phyloP scores from a whole-genome alignment of 2,797 vertebrate species.

The Choloepus didactylus region DNA sequence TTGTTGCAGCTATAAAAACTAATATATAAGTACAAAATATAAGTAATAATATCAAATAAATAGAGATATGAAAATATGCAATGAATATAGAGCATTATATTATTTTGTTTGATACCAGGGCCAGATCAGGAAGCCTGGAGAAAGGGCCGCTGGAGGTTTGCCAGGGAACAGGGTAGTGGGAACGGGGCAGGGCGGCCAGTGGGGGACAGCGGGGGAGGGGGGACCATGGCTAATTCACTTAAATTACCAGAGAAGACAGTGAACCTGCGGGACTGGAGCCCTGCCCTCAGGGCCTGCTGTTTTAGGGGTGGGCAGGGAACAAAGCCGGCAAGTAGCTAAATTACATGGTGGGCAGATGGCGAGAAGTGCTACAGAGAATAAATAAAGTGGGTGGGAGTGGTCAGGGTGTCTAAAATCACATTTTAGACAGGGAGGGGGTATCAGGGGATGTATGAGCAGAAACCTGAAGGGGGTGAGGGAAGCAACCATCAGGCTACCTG shows the following conservation, averaged over 20 bases:
- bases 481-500: background rate
- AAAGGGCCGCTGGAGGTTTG: background rate
- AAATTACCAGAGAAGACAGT: background rate
- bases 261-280: background rate
- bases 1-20: background rate
- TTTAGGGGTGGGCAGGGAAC: background rate
- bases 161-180: background rate
- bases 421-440: background rate
- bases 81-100: background rate
- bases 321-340: background rate
- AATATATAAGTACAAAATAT: background rate
- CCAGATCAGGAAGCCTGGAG: background rate
- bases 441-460: background rate
- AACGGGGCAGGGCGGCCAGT: background rate
- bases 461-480: background rate
- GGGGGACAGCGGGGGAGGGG: accelerated
- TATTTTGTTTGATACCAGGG: too few relatives aligned
- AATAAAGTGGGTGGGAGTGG: background rate
- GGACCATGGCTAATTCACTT: too few relatives aligned
- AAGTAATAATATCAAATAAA: background rate
- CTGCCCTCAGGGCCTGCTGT: background rate
- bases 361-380: background rate
- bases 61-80: background rate
- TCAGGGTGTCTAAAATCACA: background rate
- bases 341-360: background rate